phyloP scores from a whole-genome alignment of 2,113 vertebrate species.

The Atlantisia rogersi region DNA sequence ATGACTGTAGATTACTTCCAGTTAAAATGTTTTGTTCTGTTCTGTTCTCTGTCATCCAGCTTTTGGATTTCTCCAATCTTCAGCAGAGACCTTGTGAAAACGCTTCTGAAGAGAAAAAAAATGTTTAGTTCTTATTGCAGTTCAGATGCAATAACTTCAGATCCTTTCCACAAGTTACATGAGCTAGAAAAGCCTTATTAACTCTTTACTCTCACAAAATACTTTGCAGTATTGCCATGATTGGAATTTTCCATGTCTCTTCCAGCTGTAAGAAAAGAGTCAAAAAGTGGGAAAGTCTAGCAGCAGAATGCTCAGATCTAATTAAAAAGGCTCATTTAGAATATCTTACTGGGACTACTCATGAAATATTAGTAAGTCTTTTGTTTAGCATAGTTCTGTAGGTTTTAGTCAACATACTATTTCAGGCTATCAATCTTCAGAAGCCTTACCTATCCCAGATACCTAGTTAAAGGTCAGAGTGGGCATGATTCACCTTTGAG shows the following conservation, averaged over 20 bases:
- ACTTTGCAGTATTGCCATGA: neutral
- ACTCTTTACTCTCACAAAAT: neutral
- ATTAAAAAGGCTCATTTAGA: neutral
- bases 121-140: neutral
- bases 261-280: neutral
- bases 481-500: slow-evolving; percentile 37
- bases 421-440: neutral
- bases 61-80: neutral
- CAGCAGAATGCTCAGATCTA: neutral
- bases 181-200: neutral
- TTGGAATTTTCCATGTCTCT: neutral
- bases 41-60: neutral
- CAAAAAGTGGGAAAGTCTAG: neutral
- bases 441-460: neutral
- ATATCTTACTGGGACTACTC: neutral
- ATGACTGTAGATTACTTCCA: neutral
- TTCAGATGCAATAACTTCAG: neutral
- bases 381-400: neutral
- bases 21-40: neutral
- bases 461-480: slow-evolving; percentile 4
- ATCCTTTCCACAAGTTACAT: neutral
- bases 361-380: neutral
- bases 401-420: neutral
- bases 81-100: neutral
- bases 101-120: neutral